A percentile compares a stretch with the other conserved stretches of the same genome.
These are phyloP conservation scores for Cyanocitta stelleri DNA, from an alignment of 2,113 vertebrate genomes.

Conservation along the genomic window DNA sequence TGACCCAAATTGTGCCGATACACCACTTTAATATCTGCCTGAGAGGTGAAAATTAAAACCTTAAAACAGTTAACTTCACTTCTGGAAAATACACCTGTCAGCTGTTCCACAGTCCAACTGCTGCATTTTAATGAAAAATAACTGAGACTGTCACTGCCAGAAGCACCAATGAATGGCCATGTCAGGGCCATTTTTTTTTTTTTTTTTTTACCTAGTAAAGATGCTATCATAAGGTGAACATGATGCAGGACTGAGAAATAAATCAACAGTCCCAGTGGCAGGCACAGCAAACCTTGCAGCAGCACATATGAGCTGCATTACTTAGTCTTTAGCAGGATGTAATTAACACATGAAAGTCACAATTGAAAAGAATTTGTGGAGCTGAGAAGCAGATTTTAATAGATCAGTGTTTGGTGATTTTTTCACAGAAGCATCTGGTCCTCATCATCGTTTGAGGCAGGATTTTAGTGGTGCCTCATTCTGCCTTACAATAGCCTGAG, in stretches of 20 bases:
- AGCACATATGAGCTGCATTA: not conserved
- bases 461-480: not conserved
- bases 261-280: not conserved
- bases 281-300: not conserved
- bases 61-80: not conserved
- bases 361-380: not conserved
- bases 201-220: not conserved
- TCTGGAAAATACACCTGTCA: not conserved
- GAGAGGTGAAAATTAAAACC: not conserved
- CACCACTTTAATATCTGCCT: not conserved
- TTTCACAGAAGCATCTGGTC: not conserved
- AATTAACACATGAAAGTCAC: not conserved
- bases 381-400: not conserved
- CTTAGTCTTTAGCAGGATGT: not conserved
- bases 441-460: not conserved
- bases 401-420: not conserved
- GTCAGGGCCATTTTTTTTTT: not conserved
- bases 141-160: not conserved
- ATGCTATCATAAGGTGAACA: not conserved
- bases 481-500: not conserved
- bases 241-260: not conserved
- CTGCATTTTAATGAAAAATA: not conserved
- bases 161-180: not conserved
- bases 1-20: not conserved
- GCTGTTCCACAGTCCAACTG: not conserved